Evolutionary conservation across 1,140 invertebrate species (phyloP), one percentile per base, ranked within the genome.

Genomic region (Trissolcus basalis): DNA sequence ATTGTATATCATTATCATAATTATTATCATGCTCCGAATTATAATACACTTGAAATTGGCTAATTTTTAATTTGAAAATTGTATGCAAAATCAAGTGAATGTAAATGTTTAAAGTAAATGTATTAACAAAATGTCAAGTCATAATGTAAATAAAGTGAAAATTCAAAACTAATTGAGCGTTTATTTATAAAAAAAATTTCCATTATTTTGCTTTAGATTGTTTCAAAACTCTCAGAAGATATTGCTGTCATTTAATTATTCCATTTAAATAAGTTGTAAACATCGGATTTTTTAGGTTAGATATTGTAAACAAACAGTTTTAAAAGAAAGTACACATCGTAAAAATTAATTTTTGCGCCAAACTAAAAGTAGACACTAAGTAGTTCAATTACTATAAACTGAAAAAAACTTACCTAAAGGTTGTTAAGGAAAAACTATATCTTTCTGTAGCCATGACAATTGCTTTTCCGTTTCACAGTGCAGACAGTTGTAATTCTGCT

Each of bases 381-480:
- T n/a, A 27, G 6, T 27, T 27, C 19, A 27, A 27, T 27, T 27
- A 3, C 19, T n/a, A n/a, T n/a, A n/a, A 27, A 6, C 6, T 27
- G 35, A 50, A n/a, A 47, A 48, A 16, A 53, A 80, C 67, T 91
- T 93, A 97, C 96, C 96, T 98, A 88, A 99, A 99, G 84, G 97
- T 99, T 71, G 97, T 99, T 73, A 99, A 90, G 33, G 97, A 99
- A 89, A 99, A 99, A 91, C 97, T 98, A 82, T 99, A 99, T 85
- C 97, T 91, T 90, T 99, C 97, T 44, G 96, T 96, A 90, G 95
- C 94, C 95, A 97, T 97, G 89, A 91, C 91, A 89, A 91, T 90
- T 87, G 87, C 80, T 81, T 84, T 87, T 78, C 69, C 56, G 35
- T 8, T 55, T 55, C 27, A 48, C 45, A n/a, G 12, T 12, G 11